Evolutionary conservation across 2,797 vertebrate species (phyloP).

Genomic region (Danio choprae): DNA sequence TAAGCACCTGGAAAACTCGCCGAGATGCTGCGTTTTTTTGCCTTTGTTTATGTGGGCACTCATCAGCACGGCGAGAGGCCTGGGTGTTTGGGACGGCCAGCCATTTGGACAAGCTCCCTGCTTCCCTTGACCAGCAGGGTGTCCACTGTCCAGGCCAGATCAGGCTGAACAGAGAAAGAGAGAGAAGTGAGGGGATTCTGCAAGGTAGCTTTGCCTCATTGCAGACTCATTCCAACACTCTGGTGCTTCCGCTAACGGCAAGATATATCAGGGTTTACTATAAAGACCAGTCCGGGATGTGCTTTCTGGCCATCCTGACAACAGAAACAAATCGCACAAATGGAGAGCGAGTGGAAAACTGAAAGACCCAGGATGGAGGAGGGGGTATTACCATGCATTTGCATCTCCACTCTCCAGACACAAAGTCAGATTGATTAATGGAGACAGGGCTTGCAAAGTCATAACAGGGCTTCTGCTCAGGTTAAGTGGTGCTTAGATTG

Average conservation of each 20-base stretch:
- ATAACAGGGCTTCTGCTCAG: slow-evolving; percentile 78
- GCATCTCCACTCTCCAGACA: slow-evolving; percentile 73
- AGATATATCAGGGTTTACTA: slow-evolving; percentile 15
- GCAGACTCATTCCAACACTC: slow-evolving; percentile 52
- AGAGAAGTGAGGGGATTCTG: slow-evolving; percentile 62
- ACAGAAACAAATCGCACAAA: neutral
- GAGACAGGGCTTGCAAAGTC: slow-evolving; percentile 83
- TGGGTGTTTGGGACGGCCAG: slow-evolving; percentile 71
- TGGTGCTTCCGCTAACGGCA: slow-evolving; percentile 21
- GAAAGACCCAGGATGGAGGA: slow-evolving; percentile 63
- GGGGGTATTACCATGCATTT: slow-evolving; percentile 75
- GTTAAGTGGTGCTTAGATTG: slow-evolving; percentile 86
- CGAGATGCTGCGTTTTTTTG: slow-evolving; percentile 59
- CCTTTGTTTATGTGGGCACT: slow-evolving; percentile 77
- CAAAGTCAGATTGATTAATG: slow-evolving; percentile 84
- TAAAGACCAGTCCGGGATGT: slow-evolving; percentile 9
- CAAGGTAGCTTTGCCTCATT: slow-evolving; percentile 53
- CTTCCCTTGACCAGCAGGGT: slow-evolving; percentile 74
- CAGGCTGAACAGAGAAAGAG: slow-evolving; percentile 71
- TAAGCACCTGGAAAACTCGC: slow-evolving; percentile 78
- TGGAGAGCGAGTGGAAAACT: neutral
- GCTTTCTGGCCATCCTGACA: neutral
- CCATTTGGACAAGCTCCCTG: slow-evolving; percentile 86
- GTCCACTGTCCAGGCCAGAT: slow-evolving; percentile 49
- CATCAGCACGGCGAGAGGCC: slow-evolving; percentile 80